Conservation (phyloP, 2,797 vertebrate genomes). For the Alexandromys oeconomus region DNA sequence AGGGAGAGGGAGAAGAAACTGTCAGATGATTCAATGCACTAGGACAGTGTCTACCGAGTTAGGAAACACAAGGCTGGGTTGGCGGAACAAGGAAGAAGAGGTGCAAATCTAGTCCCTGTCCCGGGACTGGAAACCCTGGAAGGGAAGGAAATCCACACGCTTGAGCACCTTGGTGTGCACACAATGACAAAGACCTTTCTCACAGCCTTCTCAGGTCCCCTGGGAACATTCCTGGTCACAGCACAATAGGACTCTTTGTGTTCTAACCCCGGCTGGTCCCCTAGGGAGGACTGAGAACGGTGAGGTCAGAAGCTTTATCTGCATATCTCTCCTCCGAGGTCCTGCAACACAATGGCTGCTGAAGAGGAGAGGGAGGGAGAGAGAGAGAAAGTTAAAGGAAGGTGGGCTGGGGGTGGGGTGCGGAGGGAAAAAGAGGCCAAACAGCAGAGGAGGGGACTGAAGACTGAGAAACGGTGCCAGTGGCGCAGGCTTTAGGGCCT, state of each 20-base stretch:
- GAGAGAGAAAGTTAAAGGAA: not conserved
- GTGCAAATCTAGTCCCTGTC: conserved; percentile 1
- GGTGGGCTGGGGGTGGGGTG: not conserved
- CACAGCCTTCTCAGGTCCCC: not conserved
- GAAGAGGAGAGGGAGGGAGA: not conserved
- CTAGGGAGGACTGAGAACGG: not conserved
- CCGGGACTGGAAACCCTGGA: not conserved
- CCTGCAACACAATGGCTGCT: not conserved
- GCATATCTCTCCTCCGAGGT: not conserved
- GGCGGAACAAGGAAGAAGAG: not conserved
- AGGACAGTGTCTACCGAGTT: conserved; percentile 32
- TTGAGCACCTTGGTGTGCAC: not conserved
- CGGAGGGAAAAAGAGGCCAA: not conserved
- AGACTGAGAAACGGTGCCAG: not conserved
- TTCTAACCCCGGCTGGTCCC: not conserved
- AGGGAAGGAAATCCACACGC: not conserved
- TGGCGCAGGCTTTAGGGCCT: not conserved
- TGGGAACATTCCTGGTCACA: not conserved
- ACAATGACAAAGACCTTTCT: conserved; percentile 9
- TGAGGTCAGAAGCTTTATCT: conserved; percentile 11
- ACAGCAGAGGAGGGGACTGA: not conserved
- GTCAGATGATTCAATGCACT: not conserved
- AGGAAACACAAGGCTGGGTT: conserved; percentile 11
- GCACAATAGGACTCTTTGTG: not conserved
- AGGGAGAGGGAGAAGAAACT: not conserved